Percentiles rank a stretch among this genome's conserved stretches.
Conservation (phyloP, 2,888 invertebrate species). For the Physocephala rufipes region DNA sequence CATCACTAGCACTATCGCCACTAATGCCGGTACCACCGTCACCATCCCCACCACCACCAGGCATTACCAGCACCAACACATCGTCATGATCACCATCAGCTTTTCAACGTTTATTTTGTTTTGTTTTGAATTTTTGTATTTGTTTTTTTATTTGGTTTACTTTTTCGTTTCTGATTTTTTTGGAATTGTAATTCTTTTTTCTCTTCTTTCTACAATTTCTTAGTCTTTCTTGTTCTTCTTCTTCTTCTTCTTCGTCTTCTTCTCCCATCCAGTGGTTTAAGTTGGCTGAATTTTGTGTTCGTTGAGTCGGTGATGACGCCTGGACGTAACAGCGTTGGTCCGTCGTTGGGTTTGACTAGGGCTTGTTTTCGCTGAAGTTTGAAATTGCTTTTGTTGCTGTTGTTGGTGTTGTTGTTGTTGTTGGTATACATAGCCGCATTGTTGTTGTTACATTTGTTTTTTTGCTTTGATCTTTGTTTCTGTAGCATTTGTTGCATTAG, state of each 20-base stretch:
- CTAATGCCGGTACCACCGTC: too few species aligned
- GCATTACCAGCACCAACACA: neutral
- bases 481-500: slow-evolving; percentile 28
- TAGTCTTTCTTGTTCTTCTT: neutral
- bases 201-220: too few species aligned
- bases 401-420: too few species aligned
- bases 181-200: neutral
- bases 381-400: slow-evolving; percentile 37
- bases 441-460: too few species aligned
- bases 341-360: neutral
- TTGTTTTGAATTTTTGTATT: slow-evolving; percentile 14
- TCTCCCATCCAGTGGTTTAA: neutral
- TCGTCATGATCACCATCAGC: too few species aligned
- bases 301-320: neutral
- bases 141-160: slow-evolving; percentile 11
- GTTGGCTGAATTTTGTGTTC: neutral
- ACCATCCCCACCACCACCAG: neutral
- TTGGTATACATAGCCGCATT: too few species aligned
- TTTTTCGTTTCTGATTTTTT: neutral
- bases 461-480: too few species aligned
- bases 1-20: neutral
- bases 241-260: slow-evolving; percentile 18
- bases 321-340: neutral
- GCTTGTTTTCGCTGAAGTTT: neutral
- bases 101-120: slow-evolving; percentile 13